Evolutionary conservation across 1,140 invertebrate genomes (phyloP).

Genomic region (Heliconius hewitsoni): DNA sequence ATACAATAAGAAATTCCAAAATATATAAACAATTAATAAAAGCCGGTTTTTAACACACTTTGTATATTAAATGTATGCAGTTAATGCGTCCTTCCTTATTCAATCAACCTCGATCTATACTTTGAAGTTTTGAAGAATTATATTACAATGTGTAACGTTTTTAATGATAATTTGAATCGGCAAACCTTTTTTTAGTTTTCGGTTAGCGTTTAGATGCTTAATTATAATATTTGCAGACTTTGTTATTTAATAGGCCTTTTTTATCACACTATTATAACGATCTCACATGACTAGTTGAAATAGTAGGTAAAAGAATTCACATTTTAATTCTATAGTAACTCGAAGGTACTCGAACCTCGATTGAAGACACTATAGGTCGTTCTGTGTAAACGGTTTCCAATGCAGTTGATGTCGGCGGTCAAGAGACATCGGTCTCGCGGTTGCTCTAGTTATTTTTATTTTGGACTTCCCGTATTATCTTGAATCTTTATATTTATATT

Average conservation of each 20-base stretch:
- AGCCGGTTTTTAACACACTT: not conserved
- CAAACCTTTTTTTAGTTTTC: not conserved
- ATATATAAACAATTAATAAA: too few species aligned
- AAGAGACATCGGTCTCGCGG: slow-evolving; percentile 43
- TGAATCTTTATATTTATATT: too few species aligned
- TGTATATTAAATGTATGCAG: not conserved
- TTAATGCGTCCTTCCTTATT: not conserved
- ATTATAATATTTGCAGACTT: slow-evolving; percentile 27
- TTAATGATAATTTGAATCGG: not conserved
- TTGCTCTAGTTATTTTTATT: slow-evolving; percentile 25
- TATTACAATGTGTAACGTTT: not conserved
- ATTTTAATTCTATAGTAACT: too few species aligned
- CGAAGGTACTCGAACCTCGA: not conserved
- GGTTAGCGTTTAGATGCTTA: slow-evolving; percentile 10
- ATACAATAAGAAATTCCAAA: too few species aligned
- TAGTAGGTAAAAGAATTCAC: too few species aligned
- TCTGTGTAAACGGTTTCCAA: slow-evolving; percentile 25
- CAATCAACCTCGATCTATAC: slow-evolving; percentile 9
- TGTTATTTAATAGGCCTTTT: not conserved
- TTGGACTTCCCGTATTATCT: not conserved
- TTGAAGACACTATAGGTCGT: slow-evolving; percentile 39
- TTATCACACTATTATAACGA: slow-evolving; percentile 6
- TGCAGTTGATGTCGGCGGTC: slow-evolving; percentile 47
- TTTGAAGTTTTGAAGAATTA: slow-evolving; percentile 14
- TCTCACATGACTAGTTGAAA: slow-evolving; percentile 48